Percentiles rank a stretch among this genome's conserved stretches.
These are phyloP conservation scores for Erebia ligea DNA, from an alignment of 2,888 invertebrate genomes.

Conservation along the genomic window DNA sequence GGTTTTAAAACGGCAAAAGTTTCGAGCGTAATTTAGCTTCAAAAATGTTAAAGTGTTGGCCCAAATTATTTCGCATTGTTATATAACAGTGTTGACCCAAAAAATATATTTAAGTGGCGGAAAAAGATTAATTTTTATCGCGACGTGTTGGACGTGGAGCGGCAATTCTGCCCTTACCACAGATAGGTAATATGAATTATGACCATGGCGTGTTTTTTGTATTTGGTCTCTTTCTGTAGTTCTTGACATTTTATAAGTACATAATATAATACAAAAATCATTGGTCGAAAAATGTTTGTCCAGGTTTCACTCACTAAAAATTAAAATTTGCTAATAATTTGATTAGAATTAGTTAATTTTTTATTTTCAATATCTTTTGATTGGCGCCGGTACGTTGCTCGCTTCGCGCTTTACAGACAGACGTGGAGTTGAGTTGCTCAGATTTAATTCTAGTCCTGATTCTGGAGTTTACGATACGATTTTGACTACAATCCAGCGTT, in stretches of 20 bases:
- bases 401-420: too few relatives aligned
- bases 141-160: constrained; percentile 34
- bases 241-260: not conserved
- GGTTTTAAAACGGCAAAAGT: constrained; percentile 40
- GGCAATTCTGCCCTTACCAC: constrained; percentile 30
- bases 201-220: not conserved
- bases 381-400: too few relatives aligned
- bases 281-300: too few relatives aligned
- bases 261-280: too few relatives aligned
- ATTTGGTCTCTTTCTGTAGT: not conserved
- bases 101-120: constrained; percentile 37
- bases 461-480: too few relatives aligned
- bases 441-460: too few relatives aligned
- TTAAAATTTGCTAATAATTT: too few relatives aligned
- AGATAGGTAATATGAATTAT: constrained; percentile 24
- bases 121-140: constrained; percentile 40
- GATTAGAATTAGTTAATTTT: too few relatives aligned
- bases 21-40: constrained; percentile 41
- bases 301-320: too few relatives aligned
- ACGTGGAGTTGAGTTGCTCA: too few relatives aligned
- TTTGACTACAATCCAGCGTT: too few relatives aligned
- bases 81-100: constrained; percentile 38
- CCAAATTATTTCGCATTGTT: constrained; percentile 40
- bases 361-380: too few relatives aligned
- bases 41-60: constrained; percentile 41